These are phyloP conservation scores for Clavelina lepadiformis DNA, from an alignment of 23 tunicate genomes.

Conservation along the genomic window DNA sequence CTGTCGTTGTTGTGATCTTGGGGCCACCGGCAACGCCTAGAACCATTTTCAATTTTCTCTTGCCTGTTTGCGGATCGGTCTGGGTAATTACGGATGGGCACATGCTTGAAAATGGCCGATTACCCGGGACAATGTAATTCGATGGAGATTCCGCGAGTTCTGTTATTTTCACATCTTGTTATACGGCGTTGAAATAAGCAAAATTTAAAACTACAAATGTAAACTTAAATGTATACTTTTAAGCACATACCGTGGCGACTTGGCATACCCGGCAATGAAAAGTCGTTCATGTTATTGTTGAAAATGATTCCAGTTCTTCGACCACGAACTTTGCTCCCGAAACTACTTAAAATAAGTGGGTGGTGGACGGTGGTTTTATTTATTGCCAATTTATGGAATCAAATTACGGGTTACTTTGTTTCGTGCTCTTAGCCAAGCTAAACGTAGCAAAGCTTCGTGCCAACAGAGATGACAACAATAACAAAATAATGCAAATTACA, in stretches of 20 bases:
- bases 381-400: too few relatives aligned
- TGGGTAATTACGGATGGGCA: conserved; percentile 64
- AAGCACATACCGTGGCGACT: conserved; percentile 70
- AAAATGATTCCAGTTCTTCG: conserved; percentile 91
- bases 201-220: too few relatives aligned
- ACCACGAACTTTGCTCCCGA: conserved; percentile 94
- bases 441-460: background rate
- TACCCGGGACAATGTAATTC: conserved; percentile 88
- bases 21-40: conserved; percentile 98
- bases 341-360: too few relatives aligned
- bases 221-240: too few relatives aligned
- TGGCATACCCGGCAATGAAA: conserved; percentile 76
- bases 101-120: conserved; percentile 92
- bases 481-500: too few relatives aligned
- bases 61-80: conserved; percentile 3
- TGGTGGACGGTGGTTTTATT: too few relatives aligned
- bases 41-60: conserved; percentile 37
- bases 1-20: conserved; percentile 88
- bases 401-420: background rate
- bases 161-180: background rate
- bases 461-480: too few relatives aligned
- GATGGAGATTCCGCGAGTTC: conserved; percentile 87
- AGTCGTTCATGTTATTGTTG: conserved; percentile 99
- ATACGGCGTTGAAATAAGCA: too few relatives aligned
- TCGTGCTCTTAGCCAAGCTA: background rate